These are phyloP conservation scores for Eufriesea mexicana DNA, from an alignment of 1,140 invertebrate genomes.

Conservation along the genomic window DNA sequence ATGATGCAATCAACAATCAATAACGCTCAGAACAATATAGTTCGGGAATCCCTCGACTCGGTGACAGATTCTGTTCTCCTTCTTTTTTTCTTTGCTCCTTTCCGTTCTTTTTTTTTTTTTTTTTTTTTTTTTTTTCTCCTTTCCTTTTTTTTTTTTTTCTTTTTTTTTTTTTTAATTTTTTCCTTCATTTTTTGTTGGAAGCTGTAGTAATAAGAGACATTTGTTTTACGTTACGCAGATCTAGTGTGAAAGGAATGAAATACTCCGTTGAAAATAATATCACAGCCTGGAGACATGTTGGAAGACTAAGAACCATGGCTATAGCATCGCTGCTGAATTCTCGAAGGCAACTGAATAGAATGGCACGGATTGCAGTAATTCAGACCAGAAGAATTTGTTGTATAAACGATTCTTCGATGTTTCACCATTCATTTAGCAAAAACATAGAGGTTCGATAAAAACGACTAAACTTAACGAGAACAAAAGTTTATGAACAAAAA, in stretches of 20 bases:
- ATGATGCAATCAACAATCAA: conserved; percentile 30
- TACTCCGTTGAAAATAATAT: conserved; percentile 62
- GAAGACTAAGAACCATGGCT: conserved; percentile 57
- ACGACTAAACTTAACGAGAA: not conserved
- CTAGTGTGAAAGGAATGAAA: conserved; percentile 57
- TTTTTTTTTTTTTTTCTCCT: not conserved
- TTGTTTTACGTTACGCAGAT: not conserved
- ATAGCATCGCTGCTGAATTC: conserved; percentile 1
- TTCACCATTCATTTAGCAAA: not conserved
- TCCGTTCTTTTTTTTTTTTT: not conserved
- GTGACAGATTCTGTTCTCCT: not conserved
- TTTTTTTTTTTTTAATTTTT: not conserved
- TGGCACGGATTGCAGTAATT: not conserved
- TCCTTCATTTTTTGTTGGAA: conserved; percentile 8
- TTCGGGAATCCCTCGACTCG: not conserved
- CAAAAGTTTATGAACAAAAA: not conserved
- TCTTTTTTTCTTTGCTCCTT: not conserved
- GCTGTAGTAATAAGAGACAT: conserved; percentile 5
- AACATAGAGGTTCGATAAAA: not conserved
- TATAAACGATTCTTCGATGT: not conserved
- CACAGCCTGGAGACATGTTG: conserved; percentile 63
- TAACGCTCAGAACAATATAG: not conserved
- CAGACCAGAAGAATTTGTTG: not conserved
- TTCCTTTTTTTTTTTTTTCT: not conserved
- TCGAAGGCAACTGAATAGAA: not conserved